phyloP scores from a whole-genome alignment of 2,888 invertebrate species.

The Standfussiana lucernea region DNA sequence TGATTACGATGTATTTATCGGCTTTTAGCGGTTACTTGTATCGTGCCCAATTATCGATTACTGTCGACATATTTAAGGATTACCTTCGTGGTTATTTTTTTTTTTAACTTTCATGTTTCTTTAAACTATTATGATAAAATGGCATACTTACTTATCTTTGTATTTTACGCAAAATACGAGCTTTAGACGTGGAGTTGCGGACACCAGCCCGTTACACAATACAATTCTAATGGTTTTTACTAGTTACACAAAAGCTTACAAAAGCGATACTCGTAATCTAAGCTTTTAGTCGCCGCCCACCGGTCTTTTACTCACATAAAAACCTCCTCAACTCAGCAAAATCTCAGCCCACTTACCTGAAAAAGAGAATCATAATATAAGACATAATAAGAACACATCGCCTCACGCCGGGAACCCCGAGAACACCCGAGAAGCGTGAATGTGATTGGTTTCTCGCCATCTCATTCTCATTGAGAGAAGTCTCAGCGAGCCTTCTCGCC shows the following conservation, averaged over 20 bases:
- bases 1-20: conserved; percentile 5
- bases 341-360: conserved; percentile 56
- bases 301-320: conserved; percentile 22
- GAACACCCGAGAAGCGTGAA: too few relatives aligned
- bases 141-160: not conserved
- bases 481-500: too few relatives aligned
- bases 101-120: not conserved
- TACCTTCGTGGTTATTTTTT: not conserved
- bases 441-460: too few relatives aligned
- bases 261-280: not conserved
- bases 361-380: conserved; percentile 50
- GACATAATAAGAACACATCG: conserved; percentile 30
- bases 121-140: not conserved
- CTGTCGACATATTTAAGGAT: not conserved
- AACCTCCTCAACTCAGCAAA: not conserved
- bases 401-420: too few relatives aligned
- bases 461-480: too few relatives aligned
- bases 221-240: too few relatives aligned
- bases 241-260: not conserved
- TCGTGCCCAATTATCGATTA: not conserved
- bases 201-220: too few relatives aligned
- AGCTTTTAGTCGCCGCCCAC: not conserved
- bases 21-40: not conserved
- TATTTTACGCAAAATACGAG: too few relatives aligned
- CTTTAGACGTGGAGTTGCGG: too few relatives aligned